phyloP scores from a whole-genome alignment of 2,888 invertebrate genomes.

The Lithophane socia region DNA sequence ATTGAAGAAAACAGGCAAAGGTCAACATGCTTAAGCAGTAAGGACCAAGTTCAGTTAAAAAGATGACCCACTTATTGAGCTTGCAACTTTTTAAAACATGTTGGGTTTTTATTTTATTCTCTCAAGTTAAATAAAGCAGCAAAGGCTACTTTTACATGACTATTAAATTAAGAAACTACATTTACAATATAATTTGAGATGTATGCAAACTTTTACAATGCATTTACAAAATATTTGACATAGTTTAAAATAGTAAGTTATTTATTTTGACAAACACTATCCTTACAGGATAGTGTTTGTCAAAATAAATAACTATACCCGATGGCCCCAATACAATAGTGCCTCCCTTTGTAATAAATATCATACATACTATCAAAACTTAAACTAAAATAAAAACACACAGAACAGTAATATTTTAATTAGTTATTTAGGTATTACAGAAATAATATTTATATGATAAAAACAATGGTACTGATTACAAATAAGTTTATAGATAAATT shows the following conservation, averaged over 20 bases:
- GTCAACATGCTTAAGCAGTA: not conserved
- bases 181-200: not conserved
- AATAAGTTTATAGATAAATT: not conserved
- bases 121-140: not conserved
- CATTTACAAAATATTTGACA: not conserved
- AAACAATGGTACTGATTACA: not conserved
- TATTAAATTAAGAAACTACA: not conserved
- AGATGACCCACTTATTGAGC: too few relatives aligned
- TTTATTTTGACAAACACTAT: too few relatives aligned
- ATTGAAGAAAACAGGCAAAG: conserved; percentile 15
- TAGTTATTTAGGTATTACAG: too few relatives aligned
- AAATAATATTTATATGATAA: not conserved
- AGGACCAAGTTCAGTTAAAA: not conserved
- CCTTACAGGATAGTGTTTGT: too few relatives aligned
- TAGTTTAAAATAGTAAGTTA: not conserved
- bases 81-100: not conserved
- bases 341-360: too few relatives aligned
- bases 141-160: not conserved
- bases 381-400: too few relatives aligned
- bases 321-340: too few relatives aligned
- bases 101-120: not conserved
- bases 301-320: too few relatives aligned
- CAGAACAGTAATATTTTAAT: too few relatives aligned
- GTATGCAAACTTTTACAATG: not conserved
- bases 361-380: too few relatives aligned